Evolutionary conservation across 2,113 vertebrate genomes (phyloP).

Genomic region (Jaculus jaculus): DNA sequence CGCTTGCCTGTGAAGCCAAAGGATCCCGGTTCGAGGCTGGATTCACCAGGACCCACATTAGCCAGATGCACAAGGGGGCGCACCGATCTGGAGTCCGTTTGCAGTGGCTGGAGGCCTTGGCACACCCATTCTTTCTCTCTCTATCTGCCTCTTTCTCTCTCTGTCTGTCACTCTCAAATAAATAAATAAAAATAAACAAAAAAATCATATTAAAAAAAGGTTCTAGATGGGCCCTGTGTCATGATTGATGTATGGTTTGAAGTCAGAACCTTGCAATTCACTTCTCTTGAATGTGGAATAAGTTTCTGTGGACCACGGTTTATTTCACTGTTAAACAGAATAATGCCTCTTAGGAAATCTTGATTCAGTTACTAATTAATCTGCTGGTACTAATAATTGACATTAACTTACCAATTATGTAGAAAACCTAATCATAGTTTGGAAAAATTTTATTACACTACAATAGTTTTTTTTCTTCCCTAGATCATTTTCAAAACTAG

Average conservation of each 20-base stretch:
- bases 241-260: not conserved
- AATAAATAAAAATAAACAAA: too few species aligned
- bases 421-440: not conserved
- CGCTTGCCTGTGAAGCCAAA: too few species aligned
- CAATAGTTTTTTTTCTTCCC: slow-evolving; percentile 1
- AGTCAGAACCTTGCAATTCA: not conserved
- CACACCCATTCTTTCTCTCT: too few species aligned
- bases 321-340: slow-evolving; percentile 7
- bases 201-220: too few species aligned
- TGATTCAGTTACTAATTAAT: not conserved
- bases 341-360: not conserved
- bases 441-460: slow-evolving; percentile 24
- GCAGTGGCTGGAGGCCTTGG: too few species aligned
- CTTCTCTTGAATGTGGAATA: not conserved
- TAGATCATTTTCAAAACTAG: not conserved
- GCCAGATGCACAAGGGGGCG: too few species aligned
- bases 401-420: not conserved
- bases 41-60: too few species aligned
- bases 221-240: too few species aligned
- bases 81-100: too few species aligned
- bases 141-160: too few species aligned
- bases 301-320: not conserved
- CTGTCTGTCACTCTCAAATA: too few species aligned
- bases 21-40: too few species aligned
- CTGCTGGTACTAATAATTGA: not conserved